phyloP scores from a whole-genome alignment of 2,797 vertebrate genomes.

The Manis javanica region DNA sequence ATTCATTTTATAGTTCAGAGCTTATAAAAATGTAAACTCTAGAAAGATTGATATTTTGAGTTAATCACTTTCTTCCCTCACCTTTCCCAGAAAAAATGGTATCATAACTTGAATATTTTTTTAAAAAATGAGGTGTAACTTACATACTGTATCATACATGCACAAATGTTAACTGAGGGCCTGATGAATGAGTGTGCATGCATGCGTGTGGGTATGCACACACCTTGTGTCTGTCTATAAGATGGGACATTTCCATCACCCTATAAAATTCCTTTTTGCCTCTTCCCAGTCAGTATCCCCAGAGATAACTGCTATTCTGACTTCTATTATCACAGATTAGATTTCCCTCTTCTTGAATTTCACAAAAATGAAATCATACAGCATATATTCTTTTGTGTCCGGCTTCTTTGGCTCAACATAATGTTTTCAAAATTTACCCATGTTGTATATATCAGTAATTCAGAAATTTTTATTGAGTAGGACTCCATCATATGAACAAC shows the following conservation, averaged over 20 bases:
- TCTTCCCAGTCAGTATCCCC: not conserved
- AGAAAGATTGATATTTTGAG: not conserved
- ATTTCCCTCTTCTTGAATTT: not conserved
- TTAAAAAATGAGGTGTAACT: not conserved
- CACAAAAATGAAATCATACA: not conserved
- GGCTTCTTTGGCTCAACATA: not conserved
- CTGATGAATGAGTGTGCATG: not conserved
- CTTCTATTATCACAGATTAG: not conserved
- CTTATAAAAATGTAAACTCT: conserved; percentile 13
- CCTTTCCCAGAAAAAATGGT: not conserved
- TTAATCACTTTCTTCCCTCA: not conserved
- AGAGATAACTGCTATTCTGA: not conserved
- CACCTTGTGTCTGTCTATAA: not conserved
- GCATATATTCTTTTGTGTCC: not conserved
- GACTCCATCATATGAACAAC: not conserved
- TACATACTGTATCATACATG: not conserved
- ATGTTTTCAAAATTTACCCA: conserved; percentile 3
- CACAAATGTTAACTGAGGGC: not conserved
- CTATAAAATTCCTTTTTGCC: not conserved
- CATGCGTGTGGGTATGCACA: not conserved
- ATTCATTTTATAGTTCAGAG: not conserved
- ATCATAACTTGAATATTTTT: not conserved
- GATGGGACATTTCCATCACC: not conserved
- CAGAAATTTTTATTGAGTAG: not conserved
- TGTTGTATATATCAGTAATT: not conserved